Base-by-base conservation (phyloP, 2,113 vertebrate species). In the Dasyprocta punctata region DNA sequence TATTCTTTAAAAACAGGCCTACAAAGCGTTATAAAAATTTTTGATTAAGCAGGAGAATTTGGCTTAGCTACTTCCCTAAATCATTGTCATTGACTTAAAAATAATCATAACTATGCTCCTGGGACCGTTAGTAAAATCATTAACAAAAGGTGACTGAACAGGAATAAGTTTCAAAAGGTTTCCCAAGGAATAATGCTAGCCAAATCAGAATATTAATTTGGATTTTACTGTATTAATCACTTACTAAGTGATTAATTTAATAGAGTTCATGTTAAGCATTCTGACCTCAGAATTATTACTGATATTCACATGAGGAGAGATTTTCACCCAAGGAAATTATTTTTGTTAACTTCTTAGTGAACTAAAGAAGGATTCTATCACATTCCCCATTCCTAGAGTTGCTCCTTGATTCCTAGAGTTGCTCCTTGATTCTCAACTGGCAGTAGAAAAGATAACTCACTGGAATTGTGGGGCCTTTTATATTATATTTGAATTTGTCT, bases 121-220 rank as follows among this genome's bases (percentile, higher is more conserved):
- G 60, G 95, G 77, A 89, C 83, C 97, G 75, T 92, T 98, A 96
- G 95, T 95, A 92, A 92, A 95, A 56, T 90, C 69, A 94, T 77
- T 97, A 97, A 97, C 80, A 95, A 96, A 94, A 96, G 86, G 78
- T 92, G 92, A 85, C 89, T 97, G 71, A 69, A 89, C 49, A 14
- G 28, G 75, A 94, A 60, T 90, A 87, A 90, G 52, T 73, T 95
- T 75, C 95, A 33, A 82, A 82, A 96, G 75, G 36, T 86, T 83
- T 77, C 33, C 0, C 81, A 90, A 0, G 52, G 95, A 97, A 47
- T 49, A 95, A 83, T 52, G 9, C 84, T 63, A 94, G 77, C 83
- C 36, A 58, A 81, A 58, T 30, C 36, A 63, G 77, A 77, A 82
- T 58, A 3, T 71, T 96, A 90, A 88, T 44, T 90, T 95, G 80